phyloP scores from a whole-genome alignment of 2,888 invertebrate genomes.

The Andrena bucephala region DNA sequence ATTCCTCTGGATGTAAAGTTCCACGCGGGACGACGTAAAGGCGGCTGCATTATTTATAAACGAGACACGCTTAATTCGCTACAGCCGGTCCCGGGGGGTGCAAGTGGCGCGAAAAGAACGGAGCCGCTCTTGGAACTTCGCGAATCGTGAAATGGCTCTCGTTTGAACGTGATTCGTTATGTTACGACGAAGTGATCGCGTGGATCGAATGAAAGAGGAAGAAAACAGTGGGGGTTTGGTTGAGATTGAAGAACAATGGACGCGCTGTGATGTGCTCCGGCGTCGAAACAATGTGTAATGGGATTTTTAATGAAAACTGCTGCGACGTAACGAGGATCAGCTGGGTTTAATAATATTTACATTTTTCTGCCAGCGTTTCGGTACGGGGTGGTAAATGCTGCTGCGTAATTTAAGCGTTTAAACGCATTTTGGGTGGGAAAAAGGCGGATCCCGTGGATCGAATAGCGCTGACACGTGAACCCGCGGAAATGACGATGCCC shows the following conservation, averaged over 20 bases:
- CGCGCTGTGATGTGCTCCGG: background rate
- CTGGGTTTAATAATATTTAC: conserved; percentile 36
- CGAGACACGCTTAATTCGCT: conserved; percentile 25
- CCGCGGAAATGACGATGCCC: conserved; percentile 43
- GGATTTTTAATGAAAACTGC: conserved; percentile 32
- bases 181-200: background rate
- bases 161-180: background rate
- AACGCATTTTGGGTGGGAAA: background rate
- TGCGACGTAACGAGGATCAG: background rate
- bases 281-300: background rate
- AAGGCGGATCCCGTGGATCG: conserved; percentile 47
- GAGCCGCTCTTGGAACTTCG: too few species aligned
- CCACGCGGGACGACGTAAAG: background rate
- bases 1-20: conserved; percentile 22
- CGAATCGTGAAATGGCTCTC: too few species aligned
- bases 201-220: too few species aligned
- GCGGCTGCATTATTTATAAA: conserved; percentile 36
- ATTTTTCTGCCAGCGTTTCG: conserved; percentile 17
- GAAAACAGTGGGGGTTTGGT: too few species aligned
- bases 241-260: too few species aligned
- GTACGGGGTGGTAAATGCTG: background rate
- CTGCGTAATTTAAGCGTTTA: conserved; percentile 27
- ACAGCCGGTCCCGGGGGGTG: background rate
- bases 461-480: conserved; percentile 50
- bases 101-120: background rate